Evolutionary conservation across 2,113 vertebrate species (phyloP).

Genomic region (Carettochelys insculpta): DNA sequence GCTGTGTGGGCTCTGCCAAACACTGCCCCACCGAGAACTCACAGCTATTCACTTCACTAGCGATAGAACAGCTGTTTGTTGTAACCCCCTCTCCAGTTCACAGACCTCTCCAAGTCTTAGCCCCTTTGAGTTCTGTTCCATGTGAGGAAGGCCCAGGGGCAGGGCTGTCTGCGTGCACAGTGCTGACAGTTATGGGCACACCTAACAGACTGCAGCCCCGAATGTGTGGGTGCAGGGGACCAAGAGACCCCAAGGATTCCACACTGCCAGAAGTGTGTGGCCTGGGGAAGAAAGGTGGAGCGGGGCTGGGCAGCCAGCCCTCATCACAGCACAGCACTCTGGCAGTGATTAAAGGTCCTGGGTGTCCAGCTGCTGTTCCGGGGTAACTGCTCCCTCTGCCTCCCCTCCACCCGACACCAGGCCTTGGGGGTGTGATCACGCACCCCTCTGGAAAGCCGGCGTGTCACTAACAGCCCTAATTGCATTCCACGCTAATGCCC

Average conservation of each 20-base stretch:
- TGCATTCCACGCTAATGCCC: neutral
- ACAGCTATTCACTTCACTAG: neutral
- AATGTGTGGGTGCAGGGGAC: neutral
- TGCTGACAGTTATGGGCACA: neutral
- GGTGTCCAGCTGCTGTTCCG: too few relatives aligned
- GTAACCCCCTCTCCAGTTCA: neutral
- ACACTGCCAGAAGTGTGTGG: too few relatives aligned
- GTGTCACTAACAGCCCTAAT: neutral
- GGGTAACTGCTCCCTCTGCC: too few relatives aligned
- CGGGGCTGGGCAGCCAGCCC: too few relatives aligned
- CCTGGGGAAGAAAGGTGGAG: too few relatives aligned
- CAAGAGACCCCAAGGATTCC: too few relatives aligned
- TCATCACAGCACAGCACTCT: too few relatives aligned
- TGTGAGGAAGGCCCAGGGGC: neutral
- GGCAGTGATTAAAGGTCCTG: too few relatives aligned
- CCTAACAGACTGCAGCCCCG: neutral
- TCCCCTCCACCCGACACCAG: too few relatives aligned
- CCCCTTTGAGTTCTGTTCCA: neutral
- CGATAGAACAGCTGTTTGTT: neutral
- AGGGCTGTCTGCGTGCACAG: neutral
- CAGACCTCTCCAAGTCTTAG: neutral
- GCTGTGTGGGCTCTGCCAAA: neutral
- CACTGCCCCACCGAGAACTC: neutral
- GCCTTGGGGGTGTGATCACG: neutral
- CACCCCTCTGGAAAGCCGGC: conserved; percentile 3